Evolutionary conservation across 2,113 vertebrate genomes (phyloP), one percentile per base, ranked within the genome.

Genomic region (Eolophus roseicapilla): DNA sequence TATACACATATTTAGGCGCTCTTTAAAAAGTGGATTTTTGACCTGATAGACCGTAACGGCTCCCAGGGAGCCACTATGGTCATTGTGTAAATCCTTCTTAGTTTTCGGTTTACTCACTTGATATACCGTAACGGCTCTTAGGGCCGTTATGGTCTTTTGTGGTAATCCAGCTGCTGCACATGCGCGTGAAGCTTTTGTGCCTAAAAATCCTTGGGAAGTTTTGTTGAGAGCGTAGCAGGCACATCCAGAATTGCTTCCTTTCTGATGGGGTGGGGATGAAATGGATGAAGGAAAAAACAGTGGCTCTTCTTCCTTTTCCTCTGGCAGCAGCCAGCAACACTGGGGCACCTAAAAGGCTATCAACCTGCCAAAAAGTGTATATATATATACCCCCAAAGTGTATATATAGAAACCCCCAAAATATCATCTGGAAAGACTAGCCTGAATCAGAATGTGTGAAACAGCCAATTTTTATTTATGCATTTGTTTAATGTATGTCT

Each of bases 1-100:
- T 86, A 69, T 91, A 95, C 90, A 86, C 93, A 93, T 90, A 95
- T 93, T 96, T 96, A 96, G 80, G 92, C 43, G 0, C 87, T 94
- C 80, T 90, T 96, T 96, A 95, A 95, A 95, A 95, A 96, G 93
- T 96, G 94, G 94, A 93, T 95, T 97, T 97, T 97, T 97, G 94
- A 96, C 97, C 96, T 97, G 96, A 96, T 93, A 93, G 93, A 96
- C 96, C 64, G 24, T 96, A 97, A 97, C 70, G 78, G 92, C 92
- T 97, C 96, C 96, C 95, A 88, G 96, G 93, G 97, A 95, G 95
- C 65, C 86, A 94, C 92, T 95, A 91, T 95, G 94, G 91, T 94
- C 92, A 91, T 92, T 93, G 92, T 94, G 94, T 96, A 95, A 98
- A 96, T 96, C 92, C 90, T 91, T 86, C 95, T 96, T 97, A 92